Evolutionary conservation across 1,140 invertebrate genomes (phyloP).

Genomic region (Cotesia typhae): DNA sequence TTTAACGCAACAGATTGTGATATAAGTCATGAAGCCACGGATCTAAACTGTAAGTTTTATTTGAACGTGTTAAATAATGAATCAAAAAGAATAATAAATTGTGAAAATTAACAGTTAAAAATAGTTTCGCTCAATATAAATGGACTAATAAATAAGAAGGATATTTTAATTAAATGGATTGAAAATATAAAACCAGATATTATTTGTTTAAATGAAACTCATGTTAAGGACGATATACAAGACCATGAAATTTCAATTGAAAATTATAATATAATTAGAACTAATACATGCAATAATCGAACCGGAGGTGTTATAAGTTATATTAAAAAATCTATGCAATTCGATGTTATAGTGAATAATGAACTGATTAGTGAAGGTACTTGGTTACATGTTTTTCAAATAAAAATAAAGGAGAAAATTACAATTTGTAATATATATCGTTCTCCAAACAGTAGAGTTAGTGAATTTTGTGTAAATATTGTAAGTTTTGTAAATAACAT

Average conservation of each 20-base stretch:
- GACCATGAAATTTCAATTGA: conserved; percentile 24
- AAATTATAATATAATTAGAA: conserved; percentile 25
- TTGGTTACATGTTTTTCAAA: no score
- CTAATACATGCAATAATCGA: conserved; percentile 26
- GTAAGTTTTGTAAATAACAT: no score
- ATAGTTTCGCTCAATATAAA: conserved; percentile 25
- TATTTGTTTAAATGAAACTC: no score
- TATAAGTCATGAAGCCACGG: conserved; percentile 24
- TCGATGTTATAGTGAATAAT: not conserved
- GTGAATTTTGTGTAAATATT: no score
- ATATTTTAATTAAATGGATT: conserved; percentile 13
- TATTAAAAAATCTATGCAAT: conserved; percentile 4
- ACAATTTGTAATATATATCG: no score
- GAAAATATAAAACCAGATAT: conserved; percentile 25
- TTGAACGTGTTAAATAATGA: conserved; percentile 4
- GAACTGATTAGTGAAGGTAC: no score
- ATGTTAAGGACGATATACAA: conserved; percentile 21
- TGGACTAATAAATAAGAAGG: conserved; percentile 27
- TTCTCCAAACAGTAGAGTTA: no score
- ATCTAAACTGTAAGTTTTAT: conserved; percentile 18
- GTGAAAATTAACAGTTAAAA: not conserved
- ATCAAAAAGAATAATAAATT: not conserved
- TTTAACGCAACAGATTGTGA: conserved; percentile 1
- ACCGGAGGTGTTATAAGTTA: conserved; percentile 28
- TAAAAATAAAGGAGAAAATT: no score